Percentiles rank a stretch among this genome's conserved stretches.
These are phyloP conservation scores for Cacatua alba DNA, from an alignment of 2,113 vertebrate genomes.

Conservation along the genomic window DNA sequence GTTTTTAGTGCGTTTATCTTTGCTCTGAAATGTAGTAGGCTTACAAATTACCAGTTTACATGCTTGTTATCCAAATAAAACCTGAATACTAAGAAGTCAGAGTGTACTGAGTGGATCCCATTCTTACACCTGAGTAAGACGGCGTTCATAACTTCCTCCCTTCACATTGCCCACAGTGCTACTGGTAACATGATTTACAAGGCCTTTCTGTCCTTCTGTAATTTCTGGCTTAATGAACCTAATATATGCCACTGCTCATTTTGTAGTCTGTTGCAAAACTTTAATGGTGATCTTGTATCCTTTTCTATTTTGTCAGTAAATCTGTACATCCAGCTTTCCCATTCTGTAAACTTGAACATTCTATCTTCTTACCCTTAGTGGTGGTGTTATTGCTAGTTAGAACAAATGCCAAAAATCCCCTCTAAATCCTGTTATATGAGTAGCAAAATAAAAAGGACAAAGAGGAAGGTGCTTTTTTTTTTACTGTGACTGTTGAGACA, in stretches of 20 bases:
- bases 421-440: not conserved
- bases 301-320: not conserved
- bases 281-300: not conserved
- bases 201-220: not conserved
- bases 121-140: not conserved
- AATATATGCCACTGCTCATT: not conserved
- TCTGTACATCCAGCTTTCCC: not conserved
- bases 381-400: not conserved
- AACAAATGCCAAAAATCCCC: not conserved
- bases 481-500: not conserved
- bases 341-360: not conserved
- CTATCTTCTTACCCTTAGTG: not conserved
- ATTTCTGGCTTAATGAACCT: not conserved
- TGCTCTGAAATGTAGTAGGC: not conserved
- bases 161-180: not conserved
- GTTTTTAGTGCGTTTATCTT: not conserved
- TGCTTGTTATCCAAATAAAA: not conserved
- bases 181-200: accelerated
- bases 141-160: not conserved
- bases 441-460: not conserved
- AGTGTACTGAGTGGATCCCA: not conserved
- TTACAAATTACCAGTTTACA: not conserved
- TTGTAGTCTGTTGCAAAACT: not conserved
- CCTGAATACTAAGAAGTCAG: not conserved
- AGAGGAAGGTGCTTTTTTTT: not conserved